These are phyloP conservation scores for Synergus itoensis DNA, from an alignment of 2,888 invertebrate species.

Conservation along the genomic window DNA sequence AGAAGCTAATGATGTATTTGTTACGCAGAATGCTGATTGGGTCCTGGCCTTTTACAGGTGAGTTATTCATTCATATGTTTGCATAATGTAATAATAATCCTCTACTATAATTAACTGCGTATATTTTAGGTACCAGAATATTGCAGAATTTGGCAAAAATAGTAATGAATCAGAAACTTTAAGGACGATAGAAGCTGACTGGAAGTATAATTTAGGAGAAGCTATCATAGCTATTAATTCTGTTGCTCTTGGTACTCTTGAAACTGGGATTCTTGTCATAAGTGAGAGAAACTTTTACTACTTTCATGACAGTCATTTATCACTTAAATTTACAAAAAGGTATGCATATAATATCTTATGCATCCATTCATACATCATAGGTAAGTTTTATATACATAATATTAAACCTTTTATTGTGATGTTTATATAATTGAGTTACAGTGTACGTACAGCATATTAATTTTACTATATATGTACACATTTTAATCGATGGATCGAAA, in stretches of 20 bases:
- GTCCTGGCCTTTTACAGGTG: conserved; percentile 92
- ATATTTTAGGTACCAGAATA: conserved; percentile 73
- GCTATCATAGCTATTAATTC: conserved; percentile 83
- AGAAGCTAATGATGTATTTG: conserved; percentile 89
- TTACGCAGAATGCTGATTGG: conserved; percentile 90
- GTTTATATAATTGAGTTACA: no score
- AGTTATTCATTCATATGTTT: conserved; percentile 55
- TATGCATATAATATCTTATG: conserved; percentile 91
- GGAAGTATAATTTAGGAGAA: conserved; percentile 91
- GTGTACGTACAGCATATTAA: no score
- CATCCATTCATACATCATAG: conserved; percentile 85
- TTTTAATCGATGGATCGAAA: no score
- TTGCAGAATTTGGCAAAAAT: conserved; percentile 74
- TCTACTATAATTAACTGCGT: not conserved
- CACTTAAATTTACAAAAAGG: conserved; percentile 88
- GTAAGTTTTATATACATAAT: conserved; percentile 65
- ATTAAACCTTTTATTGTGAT: not conserved
- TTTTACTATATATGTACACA: no score
- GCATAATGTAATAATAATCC: no score
- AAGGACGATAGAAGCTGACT: conserved; percentile 85
- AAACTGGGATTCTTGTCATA: conserved; percentile 87
- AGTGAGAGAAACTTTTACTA: conserved; percentile 92
- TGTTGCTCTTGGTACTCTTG: conserved; percentile 82
- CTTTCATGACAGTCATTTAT: conserved; percentile 87
- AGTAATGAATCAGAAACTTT: conserved; percentile 62